Base-by-base conservation (phyloP, 2,113 vertebrate species). In the Oxyruncus cristatus region DNA sequence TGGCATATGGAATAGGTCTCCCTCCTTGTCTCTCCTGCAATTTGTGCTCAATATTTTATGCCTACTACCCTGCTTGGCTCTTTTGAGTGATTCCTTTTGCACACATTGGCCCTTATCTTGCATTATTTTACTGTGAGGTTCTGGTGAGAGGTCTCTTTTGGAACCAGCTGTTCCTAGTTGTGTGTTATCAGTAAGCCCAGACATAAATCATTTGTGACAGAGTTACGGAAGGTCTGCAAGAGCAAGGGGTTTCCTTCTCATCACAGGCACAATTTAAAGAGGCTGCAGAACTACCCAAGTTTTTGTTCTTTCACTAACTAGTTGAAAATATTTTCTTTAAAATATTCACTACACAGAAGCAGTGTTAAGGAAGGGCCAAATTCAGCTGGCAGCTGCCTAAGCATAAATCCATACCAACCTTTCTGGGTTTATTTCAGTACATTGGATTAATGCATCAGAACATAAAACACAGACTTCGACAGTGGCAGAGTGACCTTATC, bases 371-470 rank as follows among this genome's bases (percentile, higher is more conserved):
- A 87, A 85, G 32, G 91, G 30, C 7, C 41, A 72, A 65, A 68
- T 71, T 84, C 68, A 81, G 65, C 49, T 72, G 3, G 2, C 41
- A 88, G 56, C 56, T 86, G 44, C 33, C 42, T 72, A 50, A 41
- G 46, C 0, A 1, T 56, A 85, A 91, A 82, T 58, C 16, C 58
- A 23, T 9, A 22, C 8, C 0, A 2, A n/a, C 35, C 4, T 18
- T 76, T 83, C 37, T 81, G 65, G 37, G 46, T 89, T 94, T 75
- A 71, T 49, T 93, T 93, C 90, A 79, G 33, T 74, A 74, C 28
- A 37, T 4, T 49, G 70, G 10, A 68, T 68, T 39, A 79, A 82
- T 41, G 49, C 4, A 14, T 58, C 71, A 46, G 28, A 92, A 89
- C 68, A 76, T 10, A n/a, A 68, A 76, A n/a, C 39, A 44, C 35